Conservation (phyloP, 64 coral and sea anemone species). For the Astreopora myriophthalma region DNA sequence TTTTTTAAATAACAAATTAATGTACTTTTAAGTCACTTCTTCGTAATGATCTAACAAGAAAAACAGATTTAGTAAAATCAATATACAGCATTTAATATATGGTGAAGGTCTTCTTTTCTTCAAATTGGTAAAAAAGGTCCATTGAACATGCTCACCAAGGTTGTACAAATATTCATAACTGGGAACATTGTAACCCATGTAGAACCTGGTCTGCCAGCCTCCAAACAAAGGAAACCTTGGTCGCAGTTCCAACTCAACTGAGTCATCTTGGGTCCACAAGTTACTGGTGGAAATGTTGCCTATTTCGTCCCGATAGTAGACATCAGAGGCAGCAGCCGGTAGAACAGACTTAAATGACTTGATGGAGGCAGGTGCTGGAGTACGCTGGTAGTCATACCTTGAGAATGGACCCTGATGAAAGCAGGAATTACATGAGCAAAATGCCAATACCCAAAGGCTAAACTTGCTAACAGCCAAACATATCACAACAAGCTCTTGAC, state of each 20-base stretch:
- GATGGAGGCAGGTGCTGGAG: slow-evolving; percentile 87
- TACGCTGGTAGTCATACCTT: slow-evolving; percentile 97
- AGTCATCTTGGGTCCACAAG: slow-evolving; percentile 85
- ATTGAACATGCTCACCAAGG: slow-evolving; percentile 57
- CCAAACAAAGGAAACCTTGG: slow-evolving; percentile 99
- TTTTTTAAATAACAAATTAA: too few species aligned
- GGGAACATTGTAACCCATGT: slow-evolving; percentile 98
- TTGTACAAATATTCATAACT: slow-evolving; percentile 96
- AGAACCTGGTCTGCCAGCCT: slow-evolving; percentile 97
- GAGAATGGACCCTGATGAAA: slow-evolving; percentile 85
- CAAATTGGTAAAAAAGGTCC: too few species aligned
- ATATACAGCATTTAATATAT: too few species aligned
- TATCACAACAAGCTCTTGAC: too few species aligned
- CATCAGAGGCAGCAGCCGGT: slow-evolving; percentile 91
- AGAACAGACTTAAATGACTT: slow-evolving; percentile 97
- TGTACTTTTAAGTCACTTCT: too few species aligned
- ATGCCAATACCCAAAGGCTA: not conserved
- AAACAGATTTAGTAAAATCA: too few species aligned
- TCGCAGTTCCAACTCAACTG: slow-evolving; percentile 90
- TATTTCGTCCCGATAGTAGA: slow-evolving; percentile 98
- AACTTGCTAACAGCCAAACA: too few species aligned
- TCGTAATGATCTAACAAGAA: too few species aligned
- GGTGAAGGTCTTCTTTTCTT: too few species aligned
- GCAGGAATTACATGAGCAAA: not conserved
- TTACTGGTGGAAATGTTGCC: slow-evolving; percentile 99